Conservation (phyloP, 2,113 vertebrate genomes). For the Dinomys branickii region DNA sequence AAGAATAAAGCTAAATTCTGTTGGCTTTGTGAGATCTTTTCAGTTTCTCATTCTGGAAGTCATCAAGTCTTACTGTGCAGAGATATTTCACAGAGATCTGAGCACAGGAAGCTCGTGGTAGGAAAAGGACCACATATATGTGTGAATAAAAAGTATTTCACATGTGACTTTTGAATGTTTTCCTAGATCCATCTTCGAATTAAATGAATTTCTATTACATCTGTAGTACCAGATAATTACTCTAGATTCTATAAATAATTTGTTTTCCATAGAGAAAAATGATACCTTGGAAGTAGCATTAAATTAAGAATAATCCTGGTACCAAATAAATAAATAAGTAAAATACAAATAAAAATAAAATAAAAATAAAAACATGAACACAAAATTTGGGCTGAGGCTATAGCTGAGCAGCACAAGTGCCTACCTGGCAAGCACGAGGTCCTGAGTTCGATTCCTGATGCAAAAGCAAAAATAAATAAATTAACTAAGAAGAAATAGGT, state of each 20-base stretch:
- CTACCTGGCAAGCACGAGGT: too few species aligned
- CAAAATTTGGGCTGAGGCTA: too few species aligned
- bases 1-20: neutral
- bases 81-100: neutral
- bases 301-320: too few species aligned
- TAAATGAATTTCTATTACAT: conserved; percentile 22
- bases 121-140: neutral
- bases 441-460: too few species aligned
- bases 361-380: too few species aligned
- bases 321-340: too few species aligned
- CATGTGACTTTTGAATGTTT: neutral
- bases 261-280: conserved; percentile 14
- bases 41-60: conserved; percentile 22
- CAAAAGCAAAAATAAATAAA: too few species aligned
- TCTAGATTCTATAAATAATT: conserved; percentile 24
- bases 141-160: neutral
- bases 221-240: neutral
- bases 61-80: neutral
- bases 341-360: too few species aligned
- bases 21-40: neutral
- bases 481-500: conserved; percentile 29
- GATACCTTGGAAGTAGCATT: neutral
- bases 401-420: too few species aligned
- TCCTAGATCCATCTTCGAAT: conserved; percentile 27
- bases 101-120: neutral